Conservation (phyloP, 2,888 invertebrate species). For the Spilosoma lubricipeda region DNA sequence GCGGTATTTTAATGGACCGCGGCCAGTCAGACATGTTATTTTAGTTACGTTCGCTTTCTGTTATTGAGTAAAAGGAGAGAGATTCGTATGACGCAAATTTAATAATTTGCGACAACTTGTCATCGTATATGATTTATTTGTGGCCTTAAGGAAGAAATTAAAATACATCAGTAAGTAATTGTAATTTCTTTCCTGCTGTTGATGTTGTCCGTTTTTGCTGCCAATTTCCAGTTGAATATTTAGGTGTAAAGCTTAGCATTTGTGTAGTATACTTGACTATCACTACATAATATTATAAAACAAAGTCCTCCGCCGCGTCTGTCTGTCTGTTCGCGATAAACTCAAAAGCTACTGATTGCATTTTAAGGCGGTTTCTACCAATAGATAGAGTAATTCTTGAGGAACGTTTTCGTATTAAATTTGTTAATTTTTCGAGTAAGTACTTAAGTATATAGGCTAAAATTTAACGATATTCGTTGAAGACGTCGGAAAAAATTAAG, state of each 20-base stretch:
- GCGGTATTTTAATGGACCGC: conserved; percentile 71
- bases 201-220: neutral
- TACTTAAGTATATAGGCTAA: no score
- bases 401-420: no score
- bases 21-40: conserved; percentile 58
- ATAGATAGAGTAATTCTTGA: no score
- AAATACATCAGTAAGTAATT: neutral
- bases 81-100: conserved; percentile 42
- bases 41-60: conserved; percentile 52
- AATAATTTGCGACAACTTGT: conserved; percentile 37
- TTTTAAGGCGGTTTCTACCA: no score
- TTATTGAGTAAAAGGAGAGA: conserved; percentile 37
- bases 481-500: no score
- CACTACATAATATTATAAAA: no score
- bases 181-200: neutral
- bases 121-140: conserved; percentile 22
- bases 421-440: no score
- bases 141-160: conserved; percentile 9
- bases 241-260: neutral
- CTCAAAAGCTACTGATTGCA: no score
- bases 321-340: no score
- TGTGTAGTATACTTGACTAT: no score
- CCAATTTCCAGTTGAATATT: neutral
- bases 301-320: no score
- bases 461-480: no score